Base-by-base conservation (phyloP, 2,888 invertebrate species). In the Polia nebulosa region DNA sequence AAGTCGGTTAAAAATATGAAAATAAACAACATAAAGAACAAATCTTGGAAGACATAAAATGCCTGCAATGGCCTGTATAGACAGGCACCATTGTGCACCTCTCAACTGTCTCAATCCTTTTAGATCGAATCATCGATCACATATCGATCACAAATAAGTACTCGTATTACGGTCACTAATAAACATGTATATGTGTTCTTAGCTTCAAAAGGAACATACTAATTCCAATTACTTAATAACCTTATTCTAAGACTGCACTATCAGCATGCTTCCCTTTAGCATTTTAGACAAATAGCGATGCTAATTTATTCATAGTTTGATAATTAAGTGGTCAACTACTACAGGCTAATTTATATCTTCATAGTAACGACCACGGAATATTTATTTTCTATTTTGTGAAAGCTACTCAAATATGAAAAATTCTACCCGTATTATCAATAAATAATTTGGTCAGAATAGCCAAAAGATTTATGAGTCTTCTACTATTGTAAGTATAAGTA, bases 161-260 rank as follows among this genome's bases (percentile, higher is more conserved):
- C 27, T 53, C 9, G 7, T 17, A 34, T 41, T 62, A 62, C 22
- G 36, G 27, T 56, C 25, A 15, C 3, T 27, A 65, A 64, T 49
- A 45, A 20, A 27, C 41, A 52, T 56, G 29, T 36, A 51, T 32
- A 15, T 34, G n/a, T 39, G n/a, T 44, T 41, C 27, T 34, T 22
- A 51, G 36, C 13, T 45, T 59, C 22, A 47, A 74, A 55, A 66
- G 44, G 34, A 51, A 9, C 41, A 36, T 29, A 15, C 0, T 64
- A 22, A 32, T 41, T 67, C 6, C 60, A 63, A 73, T 67, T 25
- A 59, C 41, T 57, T 61, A 55, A 20, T 61, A 55, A 20, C 32
- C 25, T 59, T 59, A 55, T 45, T 62, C 62, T 52, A 41, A 41
- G 17, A 8, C 20, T 63, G 20, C 25, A 34, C 47, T 52, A 34